Evolutionary conservation across 2,888 invertebrate species (phyloP), one percentile per base, ranked within the genome.

Genomic region (Pandemis heparana): DNA sequence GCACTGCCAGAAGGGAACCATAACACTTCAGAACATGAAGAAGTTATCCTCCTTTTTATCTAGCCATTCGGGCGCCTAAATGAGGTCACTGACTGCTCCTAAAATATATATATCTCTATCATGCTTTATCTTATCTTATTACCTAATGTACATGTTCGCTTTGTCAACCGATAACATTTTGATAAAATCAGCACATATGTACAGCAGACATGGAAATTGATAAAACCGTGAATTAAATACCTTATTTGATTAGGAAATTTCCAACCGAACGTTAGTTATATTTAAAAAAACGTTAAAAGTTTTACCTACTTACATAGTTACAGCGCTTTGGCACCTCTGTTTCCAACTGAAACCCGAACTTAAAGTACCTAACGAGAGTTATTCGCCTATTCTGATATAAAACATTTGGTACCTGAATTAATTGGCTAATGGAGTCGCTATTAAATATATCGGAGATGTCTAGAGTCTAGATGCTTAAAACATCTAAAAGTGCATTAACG

Each of bases 71-170:
- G 18, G 61, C 18, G 18, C 48, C 39, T 38, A 32, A 23, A 18
- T 23, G 16, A 64, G 70, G 56, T 65, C 59, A 65, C 46, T 71
- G 70, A 65, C 64, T 46, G 51, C 53, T 59, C 18, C n/a, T 38
- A 43, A 64, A 59, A 48, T 70, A 38, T 16, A 38, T 16, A n/a
- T 69, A 39, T 38, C 59, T 60, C 7, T 46, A 39, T 38, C 59
- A 18, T 18, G 2, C 4, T 16, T 53, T 71, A 65, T 59, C 64
- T 64, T 63, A 70, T 70, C 56, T 32, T 16, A 18, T 10, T 32
- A 67, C 67, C 12, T 71, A 56, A 41, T 59, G 59, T 71, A 59
- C 63, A 63, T 59, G 60, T 68, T 68, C 41, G 43, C 48, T 16
- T 48, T 60, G 60, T 46, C 46, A 16, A 12, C 23, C 10, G 43